Percentiles rank a stretch among this genome's conserved stretches.
These are phyloP conservation scores for Limnephilus rhombicus DNA, from an alignment of 2,888 invertebrate species.

Conservation along the genomic window DNA sequence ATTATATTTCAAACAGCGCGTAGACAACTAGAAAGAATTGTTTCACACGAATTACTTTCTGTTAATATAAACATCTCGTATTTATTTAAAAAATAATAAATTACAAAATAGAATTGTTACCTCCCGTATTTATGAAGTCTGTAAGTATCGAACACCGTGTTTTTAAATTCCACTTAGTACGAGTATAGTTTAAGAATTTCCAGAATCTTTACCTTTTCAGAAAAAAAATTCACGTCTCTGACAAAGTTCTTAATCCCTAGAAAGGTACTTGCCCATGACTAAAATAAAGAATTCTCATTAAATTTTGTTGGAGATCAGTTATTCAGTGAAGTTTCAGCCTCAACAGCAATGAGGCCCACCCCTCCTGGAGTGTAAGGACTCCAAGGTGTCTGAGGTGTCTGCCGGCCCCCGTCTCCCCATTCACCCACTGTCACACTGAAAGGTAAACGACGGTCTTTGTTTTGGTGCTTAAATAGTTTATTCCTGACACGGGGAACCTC, in stretches of 20 bases:
- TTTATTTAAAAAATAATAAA: too few species aligned
- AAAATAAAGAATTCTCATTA: conserved; percentile 26
- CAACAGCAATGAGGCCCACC: neutral
- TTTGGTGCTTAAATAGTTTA: conserved; percentile 65
- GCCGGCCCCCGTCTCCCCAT: conserved; percentile 3
- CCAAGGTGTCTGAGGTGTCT: neutral
- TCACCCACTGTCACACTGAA: conserved; percentile 51
- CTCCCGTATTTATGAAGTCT: neutral
- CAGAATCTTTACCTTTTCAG: neutral
- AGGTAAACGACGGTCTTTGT: conserved; percentile 63
- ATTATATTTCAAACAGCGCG: neutral
- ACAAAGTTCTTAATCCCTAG: neutral
- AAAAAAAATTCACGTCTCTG: neutral
- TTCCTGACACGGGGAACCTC: conserved; percentile 63
- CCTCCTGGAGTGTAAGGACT: neutral
- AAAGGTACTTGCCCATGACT: neutral
- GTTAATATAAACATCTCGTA: neutral
- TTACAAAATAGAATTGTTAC: too few species aligned
- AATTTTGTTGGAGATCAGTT: neutral
- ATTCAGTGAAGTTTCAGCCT: neutral
- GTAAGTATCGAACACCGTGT: neutral
- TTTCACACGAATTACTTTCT: neutral
- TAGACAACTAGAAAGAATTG: neutral
- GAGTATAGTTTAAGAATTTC: neutral
- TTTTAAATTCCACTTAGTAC: neutral